Percentiles rank a stretch among this genome's conserved stretches.
These are phyloP conservation scores for Spinus olivaceus DNA, from an alignment of 2,797 vertebrate species.

Conservation along the genomic window DNA sequence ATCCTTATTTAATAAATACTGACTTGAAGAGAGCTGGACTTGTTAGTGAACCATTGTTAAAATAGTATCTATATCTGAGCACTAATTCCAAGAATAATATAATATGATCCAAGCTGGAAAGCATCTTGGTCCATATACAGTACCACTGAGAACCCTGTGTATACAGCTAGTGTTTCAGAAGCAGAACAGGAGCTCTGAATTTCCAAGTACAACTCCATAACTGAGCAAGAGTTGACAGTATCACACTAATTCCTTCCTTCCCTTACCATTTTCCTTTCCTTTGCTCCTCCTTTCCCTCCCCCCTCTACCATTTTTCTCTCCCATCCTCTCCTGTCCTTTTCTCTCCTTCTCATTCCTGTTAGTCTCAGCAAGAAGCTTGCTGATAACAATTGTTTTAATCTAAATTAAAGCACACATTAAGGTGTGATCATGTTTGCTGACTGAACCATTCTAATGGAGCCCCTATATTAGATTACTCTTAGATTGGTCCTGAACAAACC, in stretches of 20 bases:
- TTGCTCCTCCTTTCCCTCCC: neutral
- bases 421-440: neutral
- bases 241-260: neutral
- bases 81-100: neutral
- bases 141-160: neutral
- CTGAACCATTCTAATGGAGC: neutral
- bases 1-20: neutral
- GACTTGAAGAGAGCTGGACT: neutral
- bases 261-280: neutral
- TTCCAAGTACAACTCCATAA: neutral
- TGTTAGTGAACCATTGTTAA: neutral
- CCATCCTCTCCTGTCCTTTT: neutral
- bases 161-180: neutral
- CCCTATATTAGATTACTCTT: neutral
- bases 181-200: neutral
- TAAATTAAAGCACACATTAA: neutral
- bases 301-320: fast-evolving
- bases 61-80: neutral
- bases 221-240: fast-evolving
- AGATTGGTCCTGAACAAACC: neutral
- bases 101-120: neutral
- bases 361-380: neutral
- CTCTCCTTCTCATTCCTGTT: neutral
- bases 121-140: neutral
- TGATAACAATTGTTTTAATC: neutral